Evolutionary conservation across 2,113 vertebrate genomes (phyloP), one percentile per base, ranked within the genome.

Genomic region (Eidolon helvum): DNA sequence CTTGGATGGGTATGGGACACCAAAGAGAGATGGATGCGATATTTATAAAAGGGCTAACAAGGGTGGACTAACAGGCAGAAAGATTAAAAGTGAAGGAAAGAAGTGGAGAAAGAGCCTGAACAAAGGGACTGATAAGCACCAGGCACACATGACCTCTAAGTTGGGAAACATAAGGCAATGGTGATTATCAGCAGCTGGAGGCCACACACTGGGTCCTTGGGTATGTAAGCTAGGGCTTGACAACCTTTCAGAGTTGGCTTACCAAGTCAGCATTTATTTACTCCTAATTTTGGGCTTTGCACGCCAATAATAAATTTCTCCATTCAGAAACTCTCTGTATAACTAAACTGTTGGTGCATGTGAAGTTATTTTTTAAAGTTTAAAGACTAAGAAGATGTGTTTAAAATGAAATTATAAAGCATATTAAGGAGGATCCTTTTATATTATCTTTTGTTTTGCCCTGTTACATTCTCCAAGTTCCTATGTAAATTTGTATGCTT

Each of bases 321-420:
- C n/a, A 66, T 50, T 90, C 57, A 85, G 59, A 94, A 83, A 50
- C 30, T 79, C n/a, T 68, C 4, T 66, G 16, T 66, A 10, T 68
- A 83, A 71, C 57, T 90, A 95, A 74, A 87, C 28, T 55, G 7
- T 82, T 69, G 15, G 50, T 65, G 50, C 14, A 78, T 83, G 38
- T 57, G n/a, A 77, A 43, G 4, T 30, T 87, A 53, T 90, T 69
- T 90, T 87, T 90, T 1, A 40, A 87, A 69, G 28, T 87, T 97
- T 93, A 40, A 90, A 87, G 21, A 82, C 7, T 61, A 77, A 79
- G 55, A 79, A 66, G 15, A 18, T 84, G 4, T 21, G 57, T 79
- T 91, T 97, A 83, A 79, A 78, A 92, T 96, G 18, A 95, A 95
- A 91, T 90, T 93, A 94, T 79, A 95, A 48, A 87, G 33, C 5